These are phyloP conservation scores for Aythya fuligula DNA, from an alignment of 2,797 vertebrate species.

Conservation along the genomic window DNA sequence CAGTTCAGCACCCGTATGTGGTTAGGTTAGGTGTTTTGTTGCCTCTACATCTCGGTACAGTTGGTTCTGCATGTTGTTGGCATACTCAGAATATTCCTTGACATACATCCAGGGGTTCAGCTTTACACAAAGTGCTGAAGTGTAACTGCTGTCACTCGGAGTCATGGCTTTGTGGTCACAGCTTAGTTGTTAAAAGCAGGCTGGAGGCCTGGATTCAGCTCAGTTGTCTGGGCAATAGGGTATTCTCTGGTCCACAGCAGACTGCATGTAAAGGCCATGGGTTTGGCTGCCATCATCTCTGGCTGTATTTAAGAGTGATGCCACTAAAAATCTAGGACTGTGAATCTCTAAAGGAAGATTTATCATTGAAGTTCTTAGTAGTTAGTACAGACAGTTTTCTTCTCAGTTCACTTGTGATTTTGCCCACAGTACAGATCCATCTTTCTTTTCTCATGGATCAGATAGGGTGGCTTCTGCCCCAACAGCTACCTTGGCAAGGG, in stretches of 20 bases:
- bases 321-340: not conserved
- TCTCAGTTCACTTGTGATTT: not conserved
- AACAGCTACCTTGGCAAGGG: not conserved
- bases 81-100: not conserved
- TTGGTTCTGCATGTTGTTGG: not conserved
- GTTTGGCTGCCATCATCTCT: not conserved
- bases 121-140: not conserved
- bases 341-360: not conserved
- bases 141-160: not conserved
- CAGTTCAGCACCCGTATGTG: rapidly evolving
- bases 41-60: rapidly evolving
- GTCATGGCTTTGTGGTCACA: not conserved
- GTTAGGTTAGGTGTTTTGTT: not conserved
- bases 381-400: not conserved
- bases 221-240: not conserved
- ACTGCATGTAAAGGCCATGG: not conserved
- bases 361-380: not conserved
- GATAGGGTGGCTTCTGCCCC: not conserved
- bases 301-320: not conserved
- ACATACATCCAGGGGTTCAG: not conserved
- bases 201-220: not conserved
- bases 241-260: not conserved
- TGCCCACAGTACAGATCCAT: not conserved
- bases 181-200: not conserved
- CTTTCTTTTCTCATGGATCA: not conserved